These are phyloP conservation scores for Saxidomus purpurata DNA, from an alignment of 1,140 invertebrate species.

Conservation along the genomic window DNA sequence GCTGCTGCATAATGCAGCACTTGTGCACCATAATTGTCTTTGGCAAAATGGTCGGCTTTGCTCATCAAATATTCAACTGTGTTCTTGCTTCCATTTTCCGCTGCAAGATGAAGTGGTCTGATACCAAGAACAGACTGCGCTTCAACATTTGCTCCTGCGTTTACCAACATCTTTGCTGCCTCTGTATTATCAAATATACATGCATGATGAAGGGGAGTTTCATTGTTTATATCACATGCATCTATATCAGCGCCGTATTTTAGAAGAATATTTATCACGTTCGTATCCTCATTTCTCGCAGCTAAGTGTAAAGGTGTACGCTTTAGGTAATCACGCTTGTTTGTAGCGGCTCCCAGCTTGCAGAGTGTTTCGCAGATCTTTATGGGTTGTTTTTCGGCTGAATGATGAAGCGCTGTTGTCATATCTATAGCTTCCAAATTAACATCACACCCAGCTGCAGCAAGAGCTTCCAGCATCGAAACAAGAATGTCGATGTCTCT, in stretches of 20 bases:
- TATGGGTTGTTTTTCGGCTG: constrained; percentile 7
- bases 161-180: constrained; percentile 5
- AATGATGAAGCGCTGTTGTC: constrained; percentile 28
- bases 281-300: not conserved
- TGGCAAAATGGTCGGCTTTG: not conserved
- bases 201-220: constrained; percentile 14
- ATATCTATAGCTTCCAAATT: constrained; percentile 23
- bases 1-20: constrained; percentile 44
- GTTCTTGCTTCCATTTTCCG: constrained; percentile 11
- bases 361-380: not conserved
- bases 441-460: constrained; percentile 15
- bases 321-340: constrained; percentile 18
- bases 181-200: constrained; percentile 33
- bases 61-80: not conserved
- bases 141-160: not conserved
- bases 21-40: constrained; percentile 11
- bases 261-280: not conserved
- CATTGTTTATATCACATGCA: constrained; percentile 10
- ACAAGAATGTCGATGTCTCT: not conserved
- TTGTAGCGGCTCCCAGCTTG: not conserved
- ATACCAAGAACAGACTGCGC: not conserved
- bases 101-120: constrained; percentile 27
- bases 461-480: not conserved
- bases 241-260: constrained; percentile 21
- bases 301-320: constrained; percentile 22